Base-by-base conservation (phyloP, 2,797 vertebrate species). In the Spinibarbus caldwelli region DNA sequence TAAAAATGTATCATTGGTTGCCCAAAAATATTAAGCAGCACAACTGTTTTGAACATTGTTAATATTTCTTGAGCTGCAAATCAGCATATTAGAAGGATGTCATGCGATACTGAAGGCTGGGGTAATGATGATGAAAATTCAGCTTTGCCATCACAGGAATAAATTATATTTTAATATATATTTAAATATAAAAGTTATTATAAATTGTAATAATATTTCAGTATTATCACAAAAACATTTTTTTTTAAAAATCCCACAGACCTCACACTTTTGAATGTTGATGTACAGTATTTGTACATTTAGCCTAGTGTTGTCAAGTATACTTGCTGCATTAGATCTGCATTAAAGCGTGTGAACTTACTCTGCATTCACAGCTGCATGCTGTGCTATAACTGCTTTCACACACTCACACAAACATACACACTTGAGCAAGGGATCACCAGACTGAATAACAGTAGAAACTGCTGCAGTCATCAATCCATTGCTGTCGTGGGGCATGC, bases 381-480 rank as follows among this genome's bases (percentile, higher is more conserved):
- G 31, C 43, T 76, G 23, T 34, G 23, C 23, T 70, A 64, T n/a
- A 54, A 34, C 45, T 81, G 64, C 49, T 43, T 59, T 36, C 29
- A 73, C n/a, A 76, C 6, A 36, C 21, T 49, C 67, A 26, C 49
- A 72, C 52, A 64, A 31, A 57, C 62, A 64, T 66, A 67, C 43
- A 78, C 14, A 54, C 26, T 52, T 36, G 72, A 34, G 59, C 17
- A 49, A 23, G 71, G 45, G 45, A 81, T 54, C 79, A 54, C 47
- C 15, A 52, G 45, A 54, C 64, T 41, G 79, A 41, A 52, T 47
- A 47, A 34, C 19, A 38, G 47, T 38, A 38, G 15, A 70, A 62
- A 36, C 49, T 72, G 84, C 64, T 85, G 77, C 77, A 72, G 84
- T 85, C 84, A 85, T 85, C 70, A 80, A 72, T 85, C 76, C 36